Evolutionary conservation across 2,113 vertebrate genomes (phyloP).

Genomic region (Saccopteryx leptura): DNA sequence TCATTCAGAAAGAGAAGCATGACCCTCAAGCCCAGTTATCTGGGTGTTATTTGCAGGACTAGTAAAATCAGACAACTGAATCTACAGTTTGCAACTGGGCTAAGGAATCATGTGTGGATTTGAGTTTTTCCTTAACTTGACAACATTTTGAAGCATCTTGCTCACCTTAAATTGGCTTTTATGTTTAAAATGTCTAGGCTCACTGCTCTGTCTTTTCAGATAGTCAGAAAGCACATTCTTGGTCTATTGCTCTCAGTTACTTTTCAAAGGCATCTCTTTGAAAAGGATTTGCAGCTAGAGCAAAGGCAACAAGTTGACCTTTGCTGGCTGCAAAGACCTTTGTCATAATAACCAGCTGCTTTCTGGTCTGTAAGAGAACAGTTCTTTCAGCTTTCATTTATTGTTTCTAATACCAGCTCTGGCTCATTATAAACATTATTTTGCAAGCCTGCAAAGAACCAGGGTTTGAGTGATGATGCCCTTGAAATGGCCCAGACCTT

Average conservation of each 20-base stretch:
- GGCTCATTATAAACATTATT: conserved; percentile 74
- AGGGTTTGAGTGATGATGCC: background rate
- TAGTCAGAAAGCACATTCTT: conserved; percentile 46
- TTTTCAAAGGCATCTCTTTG: conserved; percentile 36
- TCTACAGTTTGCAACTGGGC: background rate
- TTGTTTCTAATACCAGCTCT: conserved; percentile 68
- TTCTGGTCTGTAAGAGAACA: conserved; percentile 63
- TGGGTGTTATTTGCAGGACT: background rate
- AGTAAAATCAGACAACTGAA: background rate
- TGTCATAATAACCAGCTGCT: conserved; percentile 69
- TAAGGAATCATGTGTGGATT: background rate
- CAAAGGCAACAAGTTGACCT: conserved; percentile 68
- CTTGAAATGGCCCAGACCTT: background rate
- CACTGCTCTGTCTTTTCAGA: conserved; percentile 41
- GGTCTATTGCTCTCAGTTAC: conserved; percentile 51
- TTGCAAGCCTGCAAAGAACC: background rate
- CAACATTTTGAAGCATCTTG: background rate
- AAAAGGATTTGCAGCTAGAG: conserved; percentile 63
- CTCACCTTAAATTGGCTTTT: background rate
- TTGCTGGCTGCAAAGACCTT: conserved; percentile 67
- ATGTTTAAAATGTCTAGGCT: conserved; percentile 24
- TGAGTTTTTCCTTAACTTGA: background rate
- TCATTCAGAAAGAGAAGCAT: background rate
- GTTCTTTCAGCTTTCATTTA: conserved; percentile 64
- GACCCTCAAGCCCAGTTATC: background rate